Percentiles rank a stretch among this genome's conserved stretches.
Conservation (phyloP, 2,888 invertebrate species). For the Melanostoma scalare region DNA sequence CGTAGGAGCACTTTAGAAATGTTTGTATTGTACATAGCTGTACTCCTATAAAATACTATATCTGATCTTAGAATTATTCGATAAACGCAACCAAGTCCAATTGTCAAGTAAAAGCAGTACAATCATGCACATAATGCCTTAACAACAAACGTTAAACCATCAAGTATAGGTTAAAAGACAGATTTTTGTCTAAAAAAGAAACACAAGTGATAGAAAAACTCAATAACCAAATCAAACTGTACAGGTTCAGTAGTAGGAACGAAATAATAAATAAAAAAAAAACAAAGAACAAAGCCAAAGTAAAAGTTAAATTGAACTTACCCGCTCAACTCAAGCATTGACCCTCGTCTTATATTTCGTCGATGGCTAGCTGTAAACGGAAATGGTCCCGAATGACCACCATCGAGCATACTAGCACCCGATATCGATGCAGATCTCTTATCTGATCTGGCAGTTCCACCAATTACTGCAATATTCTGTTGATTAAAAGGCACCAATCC, state of each 20-base stretch:
- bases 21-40: no score
- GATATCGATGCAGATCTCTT: conserved; percentile 79
- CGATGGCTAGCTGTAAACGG: conserved; percentile 87
- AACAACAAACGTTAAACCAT: neutral
- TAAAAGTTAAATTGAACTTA: conserved; percentile 81
- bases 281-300: conserved; percentile 55
- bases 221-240: conserved; percentile 5
- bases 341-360: conserved; percentile 88
- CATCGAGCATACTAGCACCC: conserved; percentile 76
- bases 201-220: conserved; percentile 30
- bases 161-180: conserved; percentile 19
- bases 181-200: conserved; percentile 22
- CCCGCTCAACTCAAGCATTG: conserved; percentile 92
- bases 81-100: conserved; percentile 24
- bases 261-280: conserved; percentile 36
- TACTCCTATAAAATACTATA: neutral
- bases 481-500: conserved; percentile 81
- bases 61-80: conserved; percentile 52
- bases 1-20: no score
- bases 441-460: conserved; percentile 76
- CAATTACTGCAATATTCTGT: conserved; percentile 72
- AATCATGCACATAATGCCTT: conserved; percentile 43
- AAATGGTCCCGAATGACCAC: conserved; percentile 85
- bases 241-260: neutral
- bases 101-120: conserved; percentile 21